phyloP scores from a whole-genome alignment of 37 sponge, comb jelly and placozoan genomes.

The Ephydatia muelleri region DNA sequence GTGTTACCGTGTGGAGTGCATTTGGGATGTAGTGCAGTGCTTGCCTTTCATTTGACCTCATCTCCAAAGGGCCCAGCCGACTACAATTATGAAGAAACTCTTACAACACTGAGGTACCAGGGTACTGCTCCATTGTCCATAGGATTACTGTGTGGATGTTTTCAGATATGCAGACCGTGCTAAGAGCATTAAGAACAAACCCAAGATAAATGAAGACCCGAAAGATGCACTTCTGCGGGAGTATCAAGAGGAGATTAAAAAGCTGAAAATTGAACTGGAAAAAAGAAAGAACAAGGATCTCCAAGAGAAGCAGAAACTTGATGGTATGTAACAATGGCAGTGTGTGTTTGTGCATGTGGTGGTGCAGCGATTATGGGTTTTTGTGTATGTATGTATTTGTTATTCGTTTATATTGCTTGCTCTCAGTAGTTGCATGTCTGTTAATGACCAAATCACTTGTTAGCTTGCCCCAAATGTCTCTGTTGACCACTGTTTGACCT shows the following conservation, averaged over 20 bases:
- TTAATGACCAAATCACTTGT: no score
- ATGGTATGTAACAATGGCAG: neutral
- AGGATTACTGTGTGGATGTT: neutral
- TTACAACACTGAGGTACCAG: slow-evolving; percentile 86
- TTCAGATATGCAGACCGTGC: slow-evolving; percentile 96
- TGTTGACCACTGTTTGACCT: neutral
- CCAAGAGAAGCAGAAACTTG: slow-evolving; percentile 18
- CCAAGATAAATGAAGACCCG: slow-evolving; percentile 97
- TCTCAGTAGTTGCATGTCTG: neutral
- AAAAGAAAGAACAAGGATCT: slow-evolving; percentile 53
- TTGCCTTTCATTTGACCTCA: no score
- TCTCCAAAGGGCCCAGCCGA: slow-evolving; percentile 86
- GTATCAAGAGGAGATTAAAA: slow-evolving; percentile 83
- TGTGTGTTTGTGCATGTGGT: no score
- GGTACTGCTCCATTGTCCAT: no score
- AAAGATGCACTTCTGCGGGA: slow-evolving; percentile 96
- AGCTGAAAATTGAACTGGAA: slow-evolving; percentile 72
- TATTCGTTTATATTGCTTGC: neutral
- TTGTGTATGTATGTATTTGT: neutral
- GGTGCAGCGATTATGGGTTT: no score
- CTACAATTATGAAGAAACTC: slow-evolving; percentile 97
- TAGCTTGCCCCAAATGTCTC: neutral
- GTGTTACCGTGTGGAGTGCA: no score
- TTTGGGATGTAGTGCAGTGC: no score
- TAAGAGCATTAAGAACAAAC: slow-evolving; percentile 99